Evolutionary conservation across 2,113 vertebrate species (phyloP).

Genomic region (Holacanthus passer): DNA sequence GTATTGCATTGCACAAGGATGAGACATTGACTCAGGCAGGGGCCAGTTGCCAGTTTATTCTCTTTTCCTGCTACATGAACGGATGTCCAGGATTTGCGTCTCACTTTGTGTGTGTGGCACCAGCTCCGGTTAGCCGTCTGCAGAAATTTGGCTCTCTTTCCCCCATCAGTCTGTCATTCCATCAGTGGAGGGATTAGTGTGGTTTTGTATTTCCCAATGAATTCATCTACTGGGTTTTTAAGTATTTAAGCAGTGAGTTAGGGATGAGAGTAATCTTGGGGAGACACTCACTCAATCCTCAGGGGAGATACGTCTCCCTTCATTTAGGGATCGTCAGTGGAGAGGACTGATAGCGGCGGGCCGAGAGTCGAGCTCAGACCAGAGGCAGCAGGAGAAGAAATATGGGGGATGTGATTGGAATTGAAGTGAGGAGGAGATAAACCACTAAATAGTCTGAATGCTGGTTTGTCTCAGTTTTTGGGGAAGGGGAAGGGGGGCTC

Average conservation of each 20-base stretch:
- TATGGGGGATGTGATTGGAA: conserved; percentile 44
- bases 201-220: conserved; percentile 70
- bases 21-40: neutral
- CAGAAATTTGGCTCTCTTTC: conserved; percentile 48
- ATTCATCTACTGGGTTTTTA: conserved; percentile 64
- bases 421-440: conserved; percentile 33
- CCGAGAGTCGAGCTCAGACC: conserved; percentile 33
- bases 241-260: conserved; percentile 68
- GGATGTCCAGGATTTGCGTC: conserved; percentile 39
- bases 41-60: neutral
- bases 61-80: conserved; percentile 16
- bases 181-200: conserved; percentile 74
- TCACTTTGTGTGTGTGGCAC: conserved; percentile 1
- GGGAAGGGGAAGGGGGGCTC: neutral
- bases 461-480: conserved; percentile 36
- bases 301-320: conserved; percentile 46
- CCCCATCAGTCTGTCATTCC: conserved; percentile 51
- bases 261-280: conserved; percentile 77
- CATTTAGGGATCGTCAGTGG: conserved; percentile 57
- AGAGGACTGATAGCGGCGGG: conserved; percentile 55
- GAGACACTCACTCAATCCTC: conserved; percentile 65
- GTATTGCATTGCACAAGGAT: neutral
- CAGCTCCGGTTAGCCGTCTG: conserved; percentile 37
- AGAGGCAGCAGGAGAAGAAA: conserved; percentile 37
- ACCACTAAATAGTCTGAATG: conserved; percentile 29